A percentile compares a stretch with the other conserved stretches of the same genome.
Conservation (phyloP, 1,140 invertebrate species). For the Sitophilus oryzae region DNA sequence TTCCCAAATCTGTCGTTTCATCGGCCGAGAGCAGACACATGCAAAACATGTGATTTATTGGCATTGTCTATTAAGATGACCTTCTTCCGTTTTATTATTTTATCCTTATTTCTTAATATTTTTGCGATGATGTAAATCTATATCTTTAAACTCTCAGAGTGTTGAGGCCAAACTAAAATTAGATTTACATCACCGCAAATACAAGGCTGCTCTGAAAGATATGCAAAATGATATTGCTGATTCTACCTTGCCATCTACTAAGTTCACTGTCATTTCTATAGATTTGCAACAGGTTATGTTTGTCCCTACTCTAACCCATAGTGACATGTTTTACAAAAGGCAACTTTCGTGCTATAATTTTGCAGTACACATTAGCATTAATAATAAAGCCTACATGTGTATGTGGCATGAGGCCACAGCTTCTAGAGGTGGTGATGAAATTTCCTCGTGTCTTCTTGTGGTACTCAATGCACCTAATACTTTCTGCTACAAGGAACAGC, state of each 20-base stretch:
- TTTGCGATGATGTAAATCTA: no score
- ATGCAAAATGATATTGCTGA: constrained; percentile 1
- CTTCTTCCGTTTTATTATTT: neutral
- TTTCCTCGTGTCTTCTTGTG: constrained; percentile 11
- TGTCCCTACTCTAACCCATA: constrained; percentile 15
- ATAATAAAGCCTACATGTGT: constrained; percentile 16
- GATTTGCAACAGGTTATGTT: constrained; percentile 17
- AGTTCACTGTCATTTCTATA: no score
- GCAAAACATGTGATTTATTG: constrained; percentile 10
- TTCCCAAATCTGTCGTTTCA: constrained; percentile 12
- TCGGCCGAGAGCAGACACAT: constrained; percentile 9
- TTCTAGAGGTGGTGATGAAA: constrained; percentile 15
- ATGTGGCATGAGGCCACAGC: constrained; percentile 17
- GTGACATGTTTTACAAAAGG: constrained; percentile 14
- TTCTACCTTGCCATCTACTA: constrained; percentile 5
- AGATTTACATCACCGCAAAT: constrained; percentile 12
- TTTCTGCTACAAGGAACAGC: neutral
- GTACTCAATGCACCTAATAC: neutral
- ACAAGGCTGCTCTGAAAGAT: constrained; percentile 1
- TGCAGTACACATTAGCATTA: constrained; percentile 9
- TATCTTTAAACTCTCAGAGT: no score
- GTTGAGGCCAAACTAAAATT: constrained; percentile 3
- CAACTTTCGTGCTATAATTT: constrained; percentile 20
- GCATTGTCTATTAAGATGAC: constrained; percentile 1
- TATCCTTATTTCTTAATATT: no score